These are phyloP conservation scores for Salvelinus fontinalis DNA, from an alignment of 2,113 vertebrate genomes.

Conservation along the genomic window DNA sequence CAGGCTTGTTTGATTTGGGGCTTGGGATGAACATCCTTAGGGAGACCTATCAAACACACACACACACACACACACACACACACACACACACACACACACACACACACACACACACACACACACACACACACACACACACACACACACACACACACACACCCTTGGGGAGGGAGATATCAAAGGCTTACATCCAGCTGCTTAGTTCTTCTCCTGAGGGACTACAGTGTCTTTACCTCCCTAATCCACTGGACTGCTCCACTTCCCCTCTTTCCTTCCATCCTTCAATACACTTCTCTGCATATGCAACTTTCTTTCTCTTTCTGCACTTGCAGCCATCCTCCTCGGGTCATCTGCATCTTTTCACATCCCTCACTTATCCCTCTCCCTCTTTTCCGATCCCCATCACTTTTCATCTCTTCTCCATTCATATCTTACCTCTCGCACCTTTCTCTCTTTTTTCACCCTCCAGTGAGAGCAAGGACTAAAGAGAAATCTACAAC, in stretches of 20 bases:
- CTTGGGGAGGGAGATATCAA: conserved; percentile 20
- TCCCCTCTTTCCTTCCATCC: not conserved
- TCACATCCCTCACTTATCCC: too few species aligned
- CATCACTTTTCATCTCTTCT: not conserved
- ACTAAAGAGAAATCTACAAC: too few species aligned
- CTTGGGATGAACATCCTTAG: conserved; percentile 28
- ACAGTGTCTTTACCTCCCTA: conserved; percentile 22
- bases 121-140: too few species aligned
- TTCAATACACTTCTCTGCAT: too few species aligned
- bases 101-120: not conserved
- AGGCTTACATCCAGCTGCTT: conserved; percentile 47
- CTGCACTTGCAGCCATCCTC: not conserved
- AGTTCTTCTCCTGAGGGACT: conserved; percentile 24
- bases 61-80: not conserved
- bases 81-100: not conserved
- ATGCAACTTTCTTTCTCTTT: not conserved
- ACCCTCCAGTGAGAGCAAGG: not conserved
- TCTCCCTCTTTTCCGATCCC: not conserved
- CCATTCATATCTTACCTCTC: not conserved
- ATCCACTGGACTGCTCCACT: conserved; percentile 9
- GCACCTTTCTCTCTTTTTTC: not conserved
- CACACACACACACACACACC: not conserved
- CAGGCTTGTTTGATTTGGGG: conserved; percentile 21
- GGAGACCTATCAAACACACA: not conserved
- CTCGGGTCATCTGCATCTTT: too few species aligned